phyloP scores from a whole-genome alignment of 2,113 vertebrate species.

The Megatriorchis doriae region DNA sequence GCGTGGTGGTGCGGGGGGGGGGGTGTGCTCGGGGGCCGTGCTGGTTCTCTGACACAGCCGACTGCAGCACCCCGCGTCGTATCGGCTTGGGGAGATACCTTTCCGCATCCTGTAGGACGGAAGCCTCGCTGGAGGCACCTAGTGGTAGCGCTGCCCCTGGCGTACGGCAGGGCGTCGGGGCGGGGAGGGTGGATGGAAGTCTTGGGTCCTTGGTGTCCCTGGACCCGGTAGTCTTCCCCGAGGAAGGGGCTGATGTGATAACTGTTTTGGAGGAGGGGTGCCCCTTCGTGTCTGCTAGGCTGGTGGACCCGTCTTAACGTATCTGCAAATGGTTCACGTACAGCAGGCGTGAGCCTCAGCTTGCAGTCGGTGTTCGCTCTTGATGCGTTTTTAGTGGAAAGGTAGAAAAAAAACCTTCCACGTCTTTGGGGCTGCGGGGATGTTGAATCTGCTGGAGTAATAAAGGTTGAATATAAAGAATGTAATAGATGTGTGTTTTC shows the following conservation, averaged over 20 bases:
- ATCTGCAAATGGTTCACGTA: neutral
- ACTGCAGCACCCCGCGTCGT: neutral
- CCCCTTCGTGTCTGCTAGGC: too few species aligned
- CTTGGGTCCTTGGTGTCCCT: neutral
- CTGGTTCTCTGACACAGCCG: neutral
- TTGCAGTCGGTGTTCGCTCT: accelerated
- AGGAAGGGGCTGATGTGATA: neutral
- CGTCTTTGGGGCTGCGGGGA: neutral
- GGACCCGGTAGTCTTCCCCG: accelerated
- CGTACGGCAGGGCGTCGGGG: accelerated
- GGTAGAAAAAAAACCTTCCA: accelerated
- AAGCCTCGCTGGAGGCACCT: neutral
- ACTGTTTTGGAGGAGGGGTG: neutral
- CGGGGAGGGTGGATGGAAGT: accelerated
- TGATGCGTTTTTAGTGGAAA: neutral
- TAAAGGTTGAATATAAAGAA: neutral
- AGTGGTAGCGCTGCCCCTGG: neutral
- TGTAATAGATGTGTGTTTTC: neutral
- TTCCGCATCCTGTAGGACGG: neutral
- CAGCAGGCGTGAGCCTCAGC: neutral
- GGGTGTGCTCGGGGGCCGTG: neutral
- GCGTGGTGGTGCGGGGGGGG: neutral
- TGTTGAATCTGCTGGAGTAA: neutral
- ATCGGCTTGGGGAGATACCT: accelerated
- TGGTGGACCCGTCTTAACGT: neutral